These are phyloP conservation scores for Oncorhynchus tshawytscha DNA, from an alignment of 2,113 vertebrate genomes.

Conservation along the genomic window DNA sequence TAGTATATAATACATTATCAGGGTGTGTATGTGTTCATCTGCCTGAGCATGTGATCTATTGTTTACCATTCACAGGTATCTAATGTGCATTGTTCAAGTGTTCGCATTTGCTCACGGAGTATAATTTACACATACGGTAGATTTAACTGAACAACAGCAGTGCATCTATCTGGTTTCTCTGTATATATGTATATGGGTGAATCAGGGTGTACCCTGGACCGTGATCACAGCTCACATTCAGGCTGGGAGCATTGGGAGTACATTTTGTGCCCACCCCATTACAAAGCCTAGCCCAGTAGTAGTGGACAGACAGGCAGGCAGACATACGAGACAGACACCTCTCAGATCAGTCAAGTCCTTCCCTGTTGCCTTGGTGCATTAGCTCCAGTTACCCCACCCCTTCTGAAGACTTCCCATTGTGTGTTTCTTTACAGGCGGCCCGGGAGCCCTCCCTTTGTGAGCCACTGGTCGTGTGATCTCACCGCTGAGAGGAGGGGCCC, in stretches of 20 bases:
- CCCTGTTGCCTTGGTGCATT: slow-evolving; percentile 6
- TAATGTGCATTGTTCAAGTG: background rate
- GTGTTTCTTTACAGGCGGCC: slow-evolving; percentile 16
- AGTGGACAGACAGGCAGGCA: background rate
- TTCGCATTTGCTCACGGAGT: background rate
- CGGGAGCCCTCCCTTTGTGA: slow-evolving; percentile 56
- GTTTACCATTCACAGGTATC: background rate
- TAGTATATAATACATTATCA: background rate
- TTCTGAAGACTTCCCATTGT: slow-evolving; percentile 58
- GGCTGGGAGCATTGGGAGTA: background rate
- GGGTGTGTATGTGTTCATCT: background rate
- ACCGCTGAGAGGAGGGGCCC: slow-evolving; percentile 11
- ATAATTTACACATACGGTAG: slow-evolving; percentile 7
- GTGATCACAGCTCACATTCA: background rate
- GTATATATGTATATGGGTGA: slow-evolving; percentile 39
- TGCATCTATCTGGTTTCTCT: slow-evolving; percentile 25
- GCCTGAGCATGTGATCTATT: background rate
- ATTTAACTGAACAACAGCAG: slow-evolving; percentile 21
- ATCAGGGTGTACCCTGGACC: too few species aligned
- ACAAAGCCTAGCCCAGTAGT: background rate
- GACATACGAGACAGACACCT: background rate
- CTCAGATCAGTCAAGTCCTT: background rate
- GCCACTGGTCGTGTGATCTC: slow-evolving; percentile 57
- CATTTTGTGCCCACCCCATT: slow-evolving; percentile 1
- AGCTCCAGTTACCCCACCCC: slow-evolving; percentile 20